Evolutionary conservation across 2,113 vertebrate genomes (phyloP), one percentile per base, ranked within the genome.

Genomic region (Engystomops pustulosus): DNA sequence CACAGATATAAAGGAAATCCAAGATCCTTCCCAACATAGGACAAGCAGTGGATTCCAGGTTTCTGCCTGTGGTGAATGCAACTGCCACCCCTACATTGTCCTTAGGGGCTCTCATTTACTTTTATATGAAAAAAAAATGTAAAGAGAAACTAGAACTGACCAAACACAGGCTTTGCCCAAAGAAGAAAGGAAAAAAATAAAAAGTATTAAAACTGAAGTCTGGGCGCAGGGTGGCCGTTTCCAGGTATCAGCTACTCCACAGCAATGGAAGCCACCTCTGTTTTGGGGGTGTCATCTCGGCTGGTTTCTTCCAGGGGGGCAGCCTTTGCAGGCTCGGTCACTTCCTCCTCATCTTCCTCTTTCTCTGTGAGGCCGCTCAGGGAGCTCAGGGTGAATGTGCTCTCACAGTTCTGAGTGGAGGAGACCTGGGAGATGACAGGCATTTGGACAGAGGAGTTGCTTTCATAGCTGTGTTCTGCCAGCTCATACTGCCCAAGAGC

Each of bases 381-480:
- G 88, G 95, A 92, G 86, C 95, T 94, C 91, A 96, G 89, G 81
- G 96, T 93, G 87, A 98, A 96, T 93, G 95, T 93, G 91, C 91
- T 96, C 91, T 98, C 97, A 55, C 97, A 98, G 93, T 97, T 96
- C 93, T 98, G 97, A 89, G 97, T 99, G 45, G 97, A 99, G 25
- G 98, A 98, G 88, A 98, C 98, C 94, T 99, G 95, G 1, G 96
- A 96, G 93, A 96, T 95, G 75, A 94, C 93, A 90, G 95, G 95
- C 95, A 95, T 96, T 92, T 95, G 95, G 88, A 95, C 94, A 93
- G 95, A 95, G 80, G 95, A 93, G 94, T 91, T 96, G 90, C 91
- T 94, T 32, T 96, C 93, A 91, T 95, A 95, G 91, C 93, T 90
- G 88, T 96, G 95, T 90, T 97, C 96, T 93, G 95, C 96, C 91